Evolutionary conservation across 1,140 invertebrate species (phyloP).

Genomic region (Nautilus pompilius): DNA sequence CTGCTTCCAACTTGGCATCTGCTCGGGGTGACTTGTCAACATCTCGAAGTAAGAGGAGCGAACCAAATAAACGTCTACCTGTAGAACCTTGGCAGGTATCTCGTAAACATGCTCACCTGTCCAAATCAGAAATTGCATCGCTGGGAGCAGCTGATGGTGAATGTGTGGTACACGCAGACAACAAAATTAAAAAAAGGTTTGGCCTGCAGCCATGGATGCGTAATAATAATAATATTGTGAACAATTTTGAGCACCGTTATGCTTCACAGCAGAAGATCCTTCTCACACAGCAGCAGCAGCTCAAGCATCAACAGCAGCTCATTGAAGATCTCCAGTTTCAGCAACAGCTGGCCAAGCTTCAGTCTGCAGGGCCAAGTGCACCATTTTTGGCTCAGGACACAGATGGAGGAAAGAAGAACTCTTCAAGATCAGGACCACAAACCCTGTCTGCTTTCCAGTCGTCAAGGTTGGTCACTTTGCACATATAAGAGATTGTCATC

Average conservation of each 20-base stretch:
- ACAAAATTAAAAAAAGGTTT: slow-evolving; percentile 26
- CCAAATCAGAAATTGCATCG: slow-evolving; percentile 30
- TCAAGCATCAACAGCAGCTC: slow-evolving; percentile 46
- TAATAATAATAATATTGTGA: slow-evolving; percentile 35
- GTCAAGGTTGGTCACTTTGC: too few species aligned
- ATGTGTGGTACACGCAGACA: slow-evolving; percentile 14
- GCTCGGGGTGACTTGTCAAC: too few species aligned
- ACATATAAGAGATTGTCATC: too few species aligned
- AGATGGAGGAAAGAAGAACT: too few species aligned
- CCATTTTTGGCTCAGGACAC: too few species aligned
- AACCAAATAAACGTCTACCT: too few species aligned
- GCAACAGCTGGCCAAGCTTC: slow-evolving; percentile 10
- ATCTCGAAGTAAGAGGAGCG: too few species aligned
- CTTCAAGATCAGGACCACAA: too few species aligned
- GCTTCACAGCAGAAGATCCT: slow-evolving; percentile 49
- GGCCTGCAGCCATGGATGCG: slow-evolving; percentile 39
- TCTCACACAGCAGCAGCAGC: slow-evolving; percentile 40
- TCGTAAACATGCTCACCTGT: slow-evolving; percentile 40
- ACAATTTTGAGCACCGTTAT: slow-evolving; percentile 49
- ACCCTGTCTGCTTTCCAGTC: too few species aligned
- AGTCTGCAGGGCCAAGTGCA: neutral
- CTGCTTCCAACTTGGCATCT: too few species aligned
- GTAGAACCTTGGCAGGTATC: slow-evolving; percentile 48
- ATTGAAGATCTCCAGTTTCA: slow-evolving; percentile 48
- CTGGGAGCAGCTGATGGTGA: slow-evolving; percentile 19